Evolutionary conservation across 1,140 invertebrate genomes (phyloP).

Genomic region (Trachymyrmex cornetzi): DNA sequence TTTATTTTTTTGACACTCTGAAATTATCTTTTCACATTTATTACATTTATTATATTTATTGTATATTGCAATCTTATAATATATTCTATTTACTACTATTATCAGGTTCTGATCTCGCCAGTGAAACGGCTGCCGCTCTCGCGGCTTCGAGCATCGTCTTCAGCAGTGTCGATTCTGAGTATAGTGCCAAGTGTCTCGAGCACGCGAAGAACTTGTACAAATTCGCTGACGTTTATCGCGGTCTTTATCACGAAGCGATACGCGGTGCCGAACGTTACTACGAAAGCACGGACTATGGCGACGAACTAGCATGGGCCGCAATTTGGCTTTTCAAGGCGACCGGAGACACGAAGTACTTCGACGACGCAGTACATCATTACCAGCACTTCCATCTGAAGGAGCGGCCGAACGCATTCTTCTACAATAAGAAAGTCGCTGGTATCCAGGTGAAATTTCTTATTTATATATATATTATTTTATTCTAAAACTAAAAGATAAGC

Average conservation of each 20-base stretch:
- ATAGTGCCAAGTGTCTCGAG: constrained; percentile 85
- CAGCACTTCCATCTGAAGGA: constrained; percentile 86
- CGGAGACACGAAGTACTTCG: constrained; percentile 86
- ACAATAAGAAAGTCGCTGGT: constrained; percentile 89
- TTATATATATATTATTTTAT: neutral
- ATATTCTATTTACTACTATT: neutral
- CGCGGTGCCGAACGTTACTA: constrained; percentile 87
- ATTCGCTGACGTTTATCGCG: constrained; percentile 88
- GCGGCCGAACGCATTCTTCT: constrained; percentile 87
- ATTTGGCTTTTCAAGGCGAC: constrained; percentile 89
- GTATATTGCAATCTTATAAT: neutral
- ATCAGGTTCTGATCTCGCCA: constrained; percentile 89
- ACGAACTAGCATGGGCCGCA: constrained; percentile 89
- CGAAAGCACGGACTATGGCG: constrained; percentile 88
- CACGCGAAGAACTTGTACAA: constrained; percentile 88
- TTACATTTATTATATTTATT: neutral
- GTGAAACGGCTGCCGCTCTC: constrained; percentile 89
- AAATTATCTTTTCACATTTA: neutral
- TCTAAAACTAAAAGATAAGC: neutral
- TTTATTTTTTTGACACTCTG: neutral
- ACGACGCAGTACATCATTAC: constrained; percentile 87
- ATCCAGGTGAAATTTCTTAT: constrained; percentile 85
- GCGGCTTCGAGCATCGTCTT: constrained; percentile 88
- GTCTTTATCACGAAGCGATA: constrained; percentile 88
- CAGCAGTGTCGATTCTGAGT: constrained; percentile 84